Percentiles rank a stretch among this genome's conserved stretches.
Conservation (phyloP, 64 coral and sea anemone species). For the Dendronephthya gigantea region DNA sequence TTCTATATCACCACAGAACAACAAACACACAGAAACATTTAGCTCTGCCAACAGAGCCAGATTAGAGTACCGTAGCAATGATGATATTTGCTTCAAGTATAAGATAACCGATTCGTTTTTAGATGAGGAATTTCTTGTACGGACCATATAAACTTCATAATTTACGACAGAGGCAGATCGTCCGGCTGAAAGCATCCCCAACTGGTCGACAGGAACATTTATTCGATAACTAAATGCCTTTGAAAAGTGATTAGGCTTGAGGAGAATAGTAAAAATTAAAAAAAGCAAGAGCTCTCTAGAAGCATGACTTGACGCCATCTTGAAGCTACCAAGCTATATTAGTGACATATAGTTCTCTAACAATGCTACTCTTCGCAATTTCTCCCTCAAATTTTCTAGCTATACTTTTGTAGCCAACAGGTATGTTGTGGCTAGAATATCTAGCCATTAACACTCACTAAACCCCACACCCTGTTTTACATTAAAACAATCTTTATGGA, state of each 20-base stretch:
- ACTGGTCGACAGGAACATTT: neutral
- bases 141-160: neutral
- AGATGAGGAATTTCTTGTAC: neutral
- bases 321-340: no score
- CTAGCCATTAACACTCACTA: no score
- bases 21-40: conserved; percentile 34
- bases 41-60: conserved; percentile 23
- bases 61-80: conserved; percentile 13
- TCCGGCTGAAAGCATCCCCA: neutral
- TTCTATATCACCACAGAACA: conserved; percentile 28
- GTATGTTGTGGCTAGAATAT: no score
- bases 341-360: no score
- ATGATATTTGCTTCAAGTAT: conserved; percentile 9
- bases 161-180: neutral
- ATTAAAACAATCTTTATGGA: no score
- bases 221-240: neutral
- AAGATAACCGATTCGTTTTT: neutral
- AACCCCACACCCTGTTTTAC: no score
- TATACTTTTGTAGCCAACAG: no score
- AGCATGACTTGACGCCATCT: conserved; percentile 4
- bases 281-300: conserved; percentile 16
- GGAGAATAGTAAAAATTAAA: conserved; percentile 22
- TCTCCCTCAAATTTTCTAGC: no score
- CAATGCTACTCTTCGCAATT: no score
- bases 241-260: conserved; percentile 33